Evolutionary conservation across 1,140 invertebrate genomes (phyloP), one percentile per base, ranked within the genome.

Genomic region (Zaprionus ghesquierei): DNA sequence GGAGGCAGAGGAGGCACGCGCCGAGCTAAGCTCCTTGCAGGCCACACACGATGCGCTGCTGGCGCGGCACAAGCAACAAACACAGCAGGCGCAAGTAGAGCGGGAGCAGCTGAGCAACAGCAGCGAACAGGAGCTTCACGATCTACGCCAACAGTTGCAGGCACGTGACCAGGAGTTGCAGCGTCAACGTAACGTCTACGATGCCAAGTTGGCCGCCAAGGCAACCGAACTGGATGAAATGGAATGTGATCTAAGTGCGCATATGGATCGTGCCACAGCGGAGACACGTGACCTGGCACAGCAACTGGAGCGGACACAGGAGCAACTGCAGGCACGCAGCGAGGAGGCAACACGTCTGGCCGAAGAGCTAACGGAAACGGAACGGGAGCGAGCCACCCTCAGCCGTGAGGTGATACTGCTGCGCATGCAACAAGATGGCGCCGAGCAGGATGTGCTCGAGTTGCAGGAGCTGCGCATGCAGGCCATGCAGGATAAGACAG

Each of bases 221-320:
- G 92, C 92, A 38, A 92, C 85, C 13, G 94, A 95, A 61, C 92
- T 94, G 44, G 94, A 95, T 71, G 94, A 94, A 73, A 84, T 94
- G 46, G 94, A 95, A 80, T 86, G 90, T 27, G 94, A 95, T 77
- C 93, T 95, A 61, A 94, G 94, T 70, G 92, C 90, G n/a, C 94
- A 95, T 87, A 92, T 95, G 60, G 92, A 94, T 78, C 93, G 93
- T 35, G 78, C 94, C 33, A 91, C 93, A 25, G 92, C 92, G 74
- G 93, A 94, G 84, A 92, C 91, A 6, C 92, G 93, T 46, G 77
- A 86, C 5, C 54, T 92, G 0, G n/a, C 70, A 90, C 92, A 95
- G 92, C 91, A 73, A 74, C 63, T 92, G 92, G 74, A 94, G 80
- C 91, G 93, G 77, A 75, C 93, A 0, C 79, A 93, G 54, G 92